A percentile compares a stretch with the other conserved stretches of the same genome.
phyloP scores from a whole-genome alignment of 2,797 vertebrate species.

The Catostomus latipinnis region DNA sequence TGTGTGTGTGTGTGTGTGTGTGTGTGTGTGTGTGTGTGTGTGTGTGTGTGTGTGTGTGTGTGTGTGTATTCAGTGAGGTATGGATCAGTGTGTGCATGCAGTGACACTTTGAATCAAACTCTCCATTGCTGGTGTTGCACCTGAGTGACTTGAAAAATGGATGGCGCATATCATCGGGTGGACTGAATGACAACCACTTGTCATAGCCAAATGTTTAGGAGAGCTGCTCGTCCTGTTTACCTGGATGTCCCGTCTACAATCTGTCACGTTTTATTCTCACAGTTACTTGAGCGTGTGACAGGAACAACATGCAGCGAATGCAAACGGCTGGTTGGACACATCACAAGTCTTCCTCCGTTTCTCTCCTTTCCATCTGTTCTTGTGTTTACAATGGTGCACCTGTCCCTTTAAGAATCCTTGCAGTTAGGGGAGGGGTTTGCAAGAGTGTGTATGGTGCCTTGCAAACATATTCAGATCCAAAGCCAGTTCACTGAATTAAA shows the following conservation, averaged over 20 bases:
- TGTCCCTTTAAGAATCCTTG: slow-evolving; percentile 83
- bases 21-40: slow-evolving; percentile 38
- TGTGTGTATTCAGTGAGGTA: background rate
- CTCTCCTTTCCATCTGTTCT: slow-evolving; percentile 69
- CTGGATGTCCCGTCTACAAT: background rate
- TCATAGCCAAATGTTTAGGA: slow-evolving; percentile 14
- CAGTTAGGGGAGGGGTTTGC: slow-evolving; percentile 53
- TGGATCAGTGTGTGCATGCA: slow-evolving; percentile 17
- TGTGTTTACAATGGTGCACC: slow-evolving; percentile 78
- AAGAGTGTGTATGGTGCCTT: slow-evolving; percentile 71
- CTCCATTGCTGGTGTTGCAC: slow-evolving; percentile 7
- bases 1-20: slow-evolving; percentile 43
- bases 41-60: slow-evolving; percentile 56
- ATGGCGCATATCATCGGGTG: background rate
- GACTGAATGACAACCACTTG: background rate
- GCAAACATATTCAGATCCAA: slow-evolving; percentile 16
- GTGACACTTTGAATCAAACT: slow-evolving; percentile 28
- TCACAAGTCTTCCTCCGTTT: slow-evolving; percentile 57
- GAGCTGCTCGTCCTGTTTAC: background rate
- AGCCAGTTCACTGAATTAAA: background rate
- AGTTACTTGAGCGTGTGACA: background rate
- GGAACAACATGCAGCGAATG: slow-evolving; percentile 65
- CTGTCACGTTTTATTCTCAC: too few relatives aligned
- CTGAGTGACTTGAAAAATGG: slow-evolving; percentile 5
- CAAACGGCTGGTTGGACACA: slow-evolving; percentile 56